phyloP scores from a whole-genome alignment of 2,797 vertebrate genomes.

The Pogoniulus pusillus region DNA sequence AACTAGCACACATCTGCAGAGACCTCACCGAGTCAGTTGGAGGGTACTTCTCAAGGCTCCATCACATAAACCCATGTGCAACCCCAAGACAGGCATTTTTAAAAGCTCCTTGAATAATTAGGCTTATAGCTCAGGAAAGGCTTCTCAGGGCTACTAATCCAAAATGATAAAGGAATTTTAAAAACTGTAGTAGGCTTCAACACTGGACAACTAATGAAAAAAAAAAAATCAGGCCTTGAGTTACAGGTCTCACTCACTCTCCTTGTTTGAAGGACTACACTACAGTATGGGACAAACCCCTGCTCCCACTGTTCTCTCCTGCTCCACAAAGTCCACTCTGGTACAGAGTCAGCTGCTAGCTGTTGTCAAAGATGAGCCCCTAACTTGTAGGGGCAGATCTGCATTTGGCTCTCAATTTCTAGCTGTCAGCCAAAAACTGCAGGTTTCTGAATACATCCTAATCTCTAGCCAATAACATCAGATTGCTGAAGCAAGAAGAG shows the following conservation, averaged over 20 bases:
- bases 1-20: no score
- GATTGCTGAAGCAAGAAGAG: neutral
- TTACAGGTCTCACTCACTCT: neutral
- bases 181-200: neutral
- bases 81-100: neutral
- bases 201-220: neutral
- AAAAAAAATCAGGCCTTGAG: neutral
- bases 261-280: neutral
- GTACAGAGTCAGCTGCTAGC: neutral
- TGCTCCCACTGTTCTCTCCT: neutral
- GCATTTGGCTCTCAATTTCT: neutral
- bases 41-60: neutral
- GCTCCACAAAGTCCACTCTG: neutral
- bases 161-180: neutral
- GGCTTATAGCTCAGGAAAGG: neutral
- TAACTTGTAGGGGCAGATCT: neutral
- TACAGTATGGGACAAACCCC: neutral
- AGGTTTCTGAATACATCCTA: neutral
- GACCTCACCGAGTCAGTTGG: neutral
- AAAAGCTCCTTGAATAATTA: neutral
- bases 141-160: neutral
- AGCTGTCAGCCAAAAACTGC: neutral
- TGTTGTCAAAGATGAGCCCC: neutral
- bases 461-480: neutral
- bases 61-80: neutral